Conservation (phyloP, 2,888 invertebrate species). For the Lasioglossum lativentre region DNA sequence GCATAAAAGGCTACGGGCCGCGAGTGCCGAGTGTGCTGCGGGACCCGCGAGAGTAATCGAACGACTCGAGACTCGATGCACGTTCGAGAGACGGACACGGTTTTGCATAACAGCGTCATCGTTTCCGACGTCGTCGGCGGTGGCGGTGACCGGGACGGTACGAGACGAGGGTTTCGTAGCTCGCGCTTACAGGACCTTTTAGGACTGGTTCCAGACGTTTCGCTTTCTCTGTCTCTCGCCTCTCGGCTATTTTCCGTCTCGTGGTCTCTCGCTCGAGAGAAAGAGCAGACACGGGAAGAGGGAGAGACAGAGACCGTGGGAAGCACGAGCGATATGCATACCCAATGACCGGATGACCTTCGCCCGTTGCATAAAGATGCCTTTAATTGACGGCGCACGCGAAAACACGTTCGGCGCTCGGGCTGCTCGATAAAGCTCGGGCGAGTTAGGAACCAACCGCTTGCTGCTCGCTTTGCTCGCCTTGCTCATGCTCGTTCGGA, state of each 20-base stretch:
- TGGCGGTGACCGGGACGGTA: slow-evolving; percentile 19
- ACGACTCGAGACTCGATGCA: background rate
- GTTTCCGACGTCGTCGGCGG: slow-evolving; percentile 10
- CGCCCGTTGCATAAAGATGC: slow-evolving; percentile 83
- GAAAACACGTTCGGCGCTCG: slow-evolving; percentile 78
- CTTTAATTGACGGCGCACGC: slow-evolving; percentile 82
- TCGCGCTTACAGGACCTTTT: slow-evolving; percentile 52
- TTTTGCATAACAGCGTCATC: background rate
- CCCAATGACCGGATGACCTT: slow-evolving; percentile 83
- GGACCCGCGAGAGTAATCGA: slow-evolving; percentile 16
- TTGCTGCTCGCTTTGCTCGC: slow-evolving; percentile 6
- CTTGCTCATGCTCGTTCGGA: slow-evolving; percentile 34
- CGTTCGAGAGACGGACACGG: background rate
- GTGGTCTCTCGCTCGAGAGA: background rate
- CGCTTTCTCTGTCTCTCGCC: slow-evolving; percentile 42
- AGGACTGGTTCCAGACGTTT: slow-evolving; percentile 78
- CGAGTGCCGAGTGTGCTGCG: slow-evolving; percentile 7
- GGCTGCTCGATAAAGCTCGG: slow-evolving; percentile 71
- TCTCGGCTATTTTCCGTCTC: slow-evolving; percentile 18
- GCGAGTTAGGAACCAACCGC: slow-evolving; percentile 12
- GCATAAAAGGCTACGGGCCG: slow-evolving; percentile 42
- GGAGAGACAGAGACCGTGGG: slow-evolving; percentile 75
- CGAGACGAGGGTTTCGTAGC: background rate
- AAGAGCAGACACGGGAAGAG: slow-evolving; percentile 30
- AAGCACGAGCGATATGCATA: slow-evolving; percentile 81